phyloP scores from a whole-genome alignment of 1,140 invertebrate species.

The Drosophila grimshawi region DNA sequence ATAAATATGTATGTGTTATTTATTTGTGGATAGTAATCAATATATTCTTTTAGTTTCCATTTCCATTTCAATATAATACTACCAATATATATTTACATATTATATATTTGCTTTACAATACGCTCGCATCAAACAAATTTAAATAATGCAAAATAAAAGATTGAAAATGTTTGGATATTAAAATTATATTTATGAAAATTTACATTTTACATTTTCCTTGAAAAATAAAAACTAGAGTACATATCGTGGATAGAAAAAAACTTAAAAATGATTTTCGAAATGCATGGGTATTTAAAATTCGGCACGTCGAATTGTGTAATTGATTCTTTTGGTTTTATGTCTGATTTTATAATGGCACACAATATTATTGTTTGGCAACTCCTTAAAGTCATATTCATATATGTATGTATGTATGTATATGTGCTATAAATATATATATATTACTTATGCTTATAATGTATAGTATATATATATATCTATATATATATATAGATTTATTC shows the following conservation, averaged over 20 bases:
- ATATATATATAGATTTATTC: constrained; percentile 7
- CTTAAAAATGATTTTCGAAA: background rate
- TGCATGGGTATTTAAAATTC: constrained; percentile 23
- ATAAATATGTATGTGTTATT: constrained; percentile 21
- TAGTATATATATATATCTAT: constrained; percentile 17
- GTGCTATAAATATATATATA: constrained; percentile 41
- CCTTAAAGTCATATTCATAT: constrained; percentile 32
- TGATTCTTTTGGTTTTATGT: constrained; percentile 38
- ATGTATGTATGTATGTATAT: constrained; percentile 20
- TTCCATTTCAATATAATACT: background rate
- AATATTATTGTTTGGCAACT: constrained; percentile 78
- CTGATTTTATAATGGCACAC: constrained; percentile 81
- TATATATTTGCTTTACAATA: constrained; percentile 5
- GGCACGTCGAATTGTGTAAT: constrained; percentile 5
- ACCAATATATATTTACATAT: background rate
- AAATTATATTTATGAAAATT: too few species aligned
- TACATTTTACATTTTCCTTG: too few species aligned
- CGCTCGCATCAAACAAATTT: background rate
- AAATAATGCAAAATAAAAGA: too few species aligned
- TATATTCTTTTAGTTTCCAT: background rate
- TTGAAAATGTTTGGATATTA: too few species aligned
- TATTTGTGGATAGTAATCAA: constrained; percentile 7
- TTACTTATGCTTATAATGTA: constrained; percentile 9
- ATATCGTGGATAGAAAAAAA: too few species aligned
- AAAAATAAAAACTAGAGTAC: too few species aligned